Percentiles rank a stretch among this genome's conserved stretches.
phyloP scores from a whole-genome alignment of 2,797 vertebrate species.

The Sphaeramia orbicularis region DNA sequence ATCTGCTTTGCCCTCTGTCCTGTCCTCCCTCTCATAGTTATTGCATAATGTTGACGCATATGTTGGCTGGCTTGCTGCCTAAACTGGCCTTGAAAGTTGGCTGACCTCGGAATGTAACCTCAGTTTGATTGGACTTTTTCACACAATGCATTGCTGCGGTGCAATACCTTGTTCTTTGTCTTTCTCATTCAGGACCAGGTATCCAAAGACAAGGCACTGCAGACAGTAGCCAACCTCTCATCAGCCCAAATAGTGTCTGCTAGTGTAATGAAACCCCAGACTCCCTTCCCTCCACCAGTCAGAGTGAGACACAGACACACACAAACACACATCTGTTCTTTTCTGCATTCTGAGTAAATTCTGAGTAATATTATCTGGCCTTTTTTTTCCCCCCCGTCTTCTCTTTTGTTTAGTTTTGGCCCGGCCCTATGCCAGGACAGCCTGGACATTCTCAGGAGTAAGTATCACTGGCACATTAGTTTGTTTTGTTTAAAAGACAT shows the following conservation, averaged over 20 bases:
- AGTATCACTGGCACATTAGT: constrained; percentile 73
- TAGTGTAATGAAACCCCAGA: constrained; percentile 92
- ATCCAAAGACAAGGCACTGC: constrained; percentile 97
- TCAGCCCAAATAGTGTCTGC: constrained; percentile 96
- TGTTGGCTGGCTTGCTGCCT: constrained; percentile 73
- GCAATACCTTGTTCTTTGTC: constrained; percentile 21
- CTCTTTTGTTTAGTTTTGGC: constrained; percentile 89
- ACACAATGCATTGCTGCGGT: constrained; percentile 6
- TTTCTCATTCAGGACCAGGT: constrained; percentile 90
- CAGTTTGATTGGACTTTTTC: constrained; percentile 3
- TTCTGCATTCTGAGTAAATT: constrained; percentile 26
- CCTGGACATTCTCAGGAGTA: constrained; percentile 98
- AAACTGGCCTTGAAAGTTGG: constrained; percentile 52
- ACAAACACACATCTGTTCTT: constrained; percentile 38
- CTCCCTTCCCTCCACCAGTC: constrained; percentile 91
- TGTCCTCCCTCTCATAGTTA: constrained; percentile 61
- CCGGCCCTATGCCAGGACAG: constrained; percentile 93
- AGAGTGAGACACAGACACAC: constrained; percentile 83
- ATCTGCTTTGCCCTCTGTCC: constrained; percentile 71
- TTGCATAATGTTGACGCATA: constrained; percentile 64
- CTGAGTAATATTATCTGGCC: constrained; percentile 30
- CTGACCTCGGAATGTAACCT: constrained; percentile 38
- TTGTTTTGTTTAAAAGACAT: constrained; percentile 20
- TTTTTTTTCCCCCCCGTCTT: constrained; percentile 36
- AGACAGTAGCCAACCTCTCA: constrained; percentile 96